Percentiles rank a stretch among this genome's conserved stretches.
phyloP scores from a whole-genome alignment of 2,797 vertebrate genomes.

The Silurus lanzhouensis region DNA sequence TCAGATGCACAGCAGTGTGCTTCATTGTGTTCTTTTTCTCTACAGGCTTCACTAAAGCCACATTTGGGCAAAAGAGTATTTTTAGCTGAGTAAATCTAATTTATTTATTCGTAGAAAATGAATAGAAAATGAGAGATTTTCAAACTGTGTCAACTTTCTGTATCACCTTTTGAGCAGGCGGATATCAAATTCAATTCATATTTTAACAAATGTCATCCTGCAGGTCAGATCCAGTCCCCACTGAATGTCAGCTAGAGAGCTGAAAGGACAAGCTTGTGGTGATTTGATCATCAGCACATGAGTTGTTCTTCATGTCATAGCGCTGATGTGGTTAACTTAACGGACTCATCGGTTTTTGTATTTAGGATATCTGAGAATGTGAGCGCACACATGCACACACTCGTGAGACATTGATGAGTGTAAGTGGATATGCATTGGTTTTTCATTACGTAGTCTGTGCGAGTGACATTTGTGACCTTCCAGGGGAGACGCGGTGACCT shows the following conservation, averaged over 20 bases:
- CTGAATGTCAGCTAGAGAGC: background rate
- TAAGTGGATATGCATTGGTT: conserved; percentile 41
- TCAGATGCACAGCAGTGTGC: background rate
- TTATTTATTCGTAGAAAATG: background rate
- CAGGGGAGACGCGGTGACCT: conserved; percentile 26
- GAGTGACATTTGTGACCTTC: conserved; percentile 33
- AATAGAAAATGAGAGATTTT: background rate
- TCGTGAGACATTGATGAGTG: background rate
- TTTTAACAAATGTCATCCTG: conserved; percentile 31
- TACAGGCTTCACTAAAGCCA: background rate
- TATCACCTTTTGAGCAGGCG: background rate
- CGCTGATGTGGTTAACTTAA: conserved; percentile 23
- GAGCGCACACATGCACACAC: background rate
- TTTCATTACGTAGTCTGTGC: conserved; percentile 39
- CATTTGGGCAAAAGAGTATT: background rate
- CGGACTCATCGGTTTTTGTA: conserved; percentile 9
- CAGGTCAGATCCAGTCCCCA: conserved; percentile 7
- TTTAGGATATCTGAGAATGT: conserved; percentile 26
- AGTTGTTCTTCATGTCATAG: conserved; percentile 21
- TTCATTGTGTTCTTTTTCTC: background rate
- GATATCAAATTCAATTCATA: background rate
- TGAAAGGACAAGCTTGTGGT: background rate
- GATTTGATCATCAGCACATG: conserved; percentile 25
- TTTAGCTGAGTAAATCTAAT: background rate
- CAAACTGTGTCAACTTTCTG: background rate